Evolutionary conservation across 2,797 vertebrate genomes (phyloP), one percentile per base, ranked within the genome.

Genomic region (Phrynocephalus vlangalii): DNA sequence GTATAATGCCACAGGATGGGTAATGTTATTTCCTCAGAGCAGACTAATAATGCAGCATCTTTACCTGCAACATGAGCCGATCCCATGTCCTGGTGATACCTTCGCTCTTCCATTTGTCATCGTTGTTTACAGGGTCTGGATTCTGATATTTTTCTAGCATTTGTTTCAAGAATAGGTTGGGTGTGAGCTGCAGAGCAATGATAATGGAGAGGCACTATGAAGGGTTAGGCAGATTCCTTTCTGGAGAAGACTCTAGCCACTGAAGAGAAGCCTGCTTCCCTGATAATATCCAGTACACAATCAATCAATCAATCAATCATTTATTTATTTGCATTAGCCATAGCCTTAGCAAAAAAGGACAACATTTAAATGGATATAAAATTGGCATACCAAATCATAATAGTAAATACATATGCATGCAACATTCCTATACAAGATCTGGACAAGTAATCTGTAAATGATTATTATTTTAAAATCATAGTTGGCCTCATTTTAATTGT

Each of bases 61-160:
- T 90, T 95, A 97, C 97, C 96, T 96, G 91, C 82, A 92, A 84
- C 97, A 98, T 98, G 84, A 98, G 91, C 67, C 94, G 91, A 90
- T 98, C 88, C 97, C 97, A 98, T 20, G 96, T 94, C 60, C 66
- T 84, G 75, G 97, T 98, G 73, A 97, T 83, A 2, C 91, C 91
- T 0, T 88, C 87, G 50, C 91, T 93, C 91, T 95, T 95, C 93
- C 90, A 88, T 7, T 86, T 85, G 26, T 96, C 95, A 1, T 95
- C 96, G 28, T 93, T 95, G 88, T 82, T 96, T 26, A 22, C 84
- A 52, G 95, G 33, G 0, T 94, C 93, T 82, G 87, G 44, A 26
- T 96, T 97, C 26, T 95, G 84, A 88, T 98, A 98, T 6, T 86
- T 95, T 76, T 97, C 93, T 79, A 98, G 83, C 97, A 98, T 98